Evolutionary conservation across 2,113 vertebrate genomes (phyloP).

Genomic region (Ictalurus furcatus): DNA sequence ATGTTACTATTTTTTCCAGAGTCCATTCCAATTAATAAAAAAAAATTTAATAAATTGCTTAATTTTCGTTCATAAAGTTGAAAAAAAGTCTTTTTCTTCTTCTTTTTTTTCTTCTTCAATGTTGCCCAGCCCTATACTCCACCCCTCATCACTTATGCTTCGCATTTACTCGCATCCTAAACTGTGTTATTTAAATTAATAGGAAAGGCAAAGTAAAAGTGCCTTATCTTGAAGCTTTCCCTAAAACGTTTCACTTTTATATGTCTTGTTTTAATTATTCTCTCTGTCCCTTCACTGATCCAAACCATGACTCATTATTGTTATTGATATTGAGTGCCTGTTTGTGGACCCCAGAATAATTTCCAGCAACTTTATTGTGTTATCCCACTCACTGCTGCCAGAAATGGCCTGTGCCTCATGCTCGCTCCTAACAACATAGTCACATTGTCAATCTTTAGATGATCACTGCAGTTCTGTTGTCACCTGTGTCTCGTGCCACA

Average conservation of each 20-base stretch:
- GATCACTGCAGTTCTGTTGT: background rate
- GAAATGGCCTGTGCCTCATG: background rate
- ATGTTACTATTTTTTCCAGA: too few relatives aligned
- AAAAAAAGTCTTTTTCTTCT: too few relatives aligned
- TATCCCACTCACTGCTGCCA: constrained; percentile 24
- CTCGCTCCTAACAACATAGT: background rate
- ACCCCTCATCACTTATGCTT: background rate
- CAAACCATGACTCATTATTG: constrained; percentile 39
- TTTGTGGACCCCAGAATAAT: constrained; percentile 40
- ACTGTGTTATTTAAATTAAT: background rate
- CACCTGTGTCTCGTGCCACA: background rate
- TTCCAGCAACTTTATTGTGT: constrained; percentile 54
- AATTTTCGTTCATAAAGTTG: too few relatives aligned
- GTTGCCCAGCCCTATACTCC: too few relatives aligned
- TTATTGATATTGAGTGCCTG: constrained; percentile 48
- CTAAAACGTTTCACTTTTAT: background rate
- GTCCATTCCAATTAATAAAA: too few relatives aligned
- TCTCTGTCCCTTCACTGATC: background rate
- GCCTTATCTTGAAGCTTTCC: background rate
- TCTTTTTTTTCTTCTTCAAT: too few relatives aligned
- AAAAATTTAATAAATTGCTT: too few relatives aligned
- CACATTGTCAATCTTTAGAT: background rate
- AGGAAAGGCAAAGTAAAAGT: background rate
- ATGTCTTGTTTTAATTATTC: background rate
- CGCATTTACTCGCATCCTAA: background rate